phyloP scores from a whole-genome alignment of 2,888 invertebrate genomes.

The Spialia ferax region DNA sequence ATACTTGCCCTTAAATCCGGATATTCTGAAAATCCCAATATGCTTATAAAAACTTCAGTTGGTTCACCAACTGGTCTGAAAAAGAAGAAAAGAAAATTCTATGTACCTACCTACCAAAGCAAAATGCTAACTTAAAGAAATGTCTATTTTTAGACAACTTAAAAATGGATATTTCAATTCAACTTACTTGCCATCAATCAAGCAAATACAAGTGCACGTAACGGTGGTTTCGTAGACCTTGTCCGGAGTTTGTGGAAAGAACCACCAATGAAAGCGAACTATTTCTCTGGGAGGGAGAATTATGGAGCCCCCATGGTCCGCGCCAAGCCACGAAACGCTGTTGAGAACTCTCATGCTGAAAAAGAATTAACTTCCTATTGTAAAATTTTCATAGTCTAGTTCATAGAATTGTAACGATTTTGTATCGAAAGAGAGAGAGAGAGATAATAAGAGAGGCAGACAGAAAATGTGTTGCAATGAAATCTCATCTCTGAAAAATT shows the following conservation, averaged over 20 bases:
- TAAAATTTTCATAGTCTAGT: background rate
- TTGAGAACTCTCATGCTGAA: slow-evolving; percentile 72
- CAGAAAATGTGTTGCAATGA: no score
- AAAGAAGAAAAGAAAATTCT: slow-evolving; percentile 27
- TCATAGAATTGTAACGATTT: no score
- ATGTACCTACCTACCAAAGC: no score
- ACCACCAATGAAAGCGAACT: slow-evolving; percentile 76
- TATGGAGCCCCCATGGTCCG: slow-evolving; percentile 67
- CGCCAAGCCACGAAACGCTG: slow-evolving; percentile 73
- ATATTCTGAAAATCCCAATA: slow-evolving; percentile 75
- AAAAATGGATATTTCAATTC: background rate
- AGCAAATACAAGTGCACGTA: slow-evolving; percentile 73
- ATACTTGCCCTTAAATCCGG: slow-evolving; percentile 70
- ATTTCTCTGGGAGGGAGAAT: slow-evolving; percentile 75
- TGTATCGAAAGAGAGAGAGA: no score
- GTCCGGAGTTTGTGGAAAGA: slow-evolving; percentile 69
- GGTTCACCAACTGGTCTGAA: slow-evolving; percentile 77
- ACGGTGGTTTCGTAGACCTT: slow-evolving; percentile 73
- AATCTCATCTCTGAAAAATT: no score
- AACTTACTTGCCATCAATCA: slow-evolving; percentile 70
- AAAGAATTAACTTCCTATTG: slow-evolving; percentile 34
- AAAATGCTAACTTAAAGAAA: background rate
- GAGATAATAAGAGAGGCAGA: no score
- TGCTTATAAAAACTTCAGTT: slow-evolving; percentile 68
- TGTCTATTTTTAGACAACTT: background rate